These are phyloP conservation scores for Eutrigla gurnardus DNA, from an alignment of 2,797 vertebrate genomes.

Conservation along the genomic window DNA sequence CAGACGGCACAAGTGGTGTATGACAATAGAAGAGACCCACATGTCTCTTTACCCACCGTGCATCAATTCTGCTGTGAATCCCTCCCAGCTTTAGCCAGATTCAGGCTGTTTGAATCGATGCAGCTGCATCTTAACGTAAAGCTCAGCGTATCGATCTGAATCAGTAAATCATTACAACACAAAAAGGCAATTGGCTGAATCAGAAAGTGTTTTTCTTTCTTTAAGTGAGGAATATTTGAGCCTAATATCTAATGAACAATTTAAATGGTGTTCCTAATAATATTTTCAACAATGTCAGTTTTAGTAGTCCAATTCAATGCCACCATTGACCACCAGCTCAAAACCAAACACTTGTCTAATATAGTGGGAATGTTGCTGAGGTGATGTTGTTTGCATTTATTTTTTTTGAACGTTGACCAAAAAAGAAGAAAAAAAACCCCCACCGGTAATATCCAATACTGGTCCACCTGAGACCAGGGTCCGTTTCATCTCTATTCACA, in stretches of 20 bases:
- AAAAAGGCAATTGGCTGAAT: slow-evolving; percentile 18
- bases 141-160: slow-evolving; percentile 22
- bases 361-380: not conserved
- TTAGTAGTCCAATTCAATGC: not conserved
- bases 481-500: slow-evolving; percentile 36
- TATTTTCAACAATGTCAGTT: not conserved
- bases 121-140: slow-evolving; percentile 10
- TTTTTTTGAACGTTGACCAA: not conserved
- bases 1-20: not conserved
- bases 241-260: not conserved
- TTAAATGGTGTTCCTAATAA: not conserved
- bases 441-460: not conserved
- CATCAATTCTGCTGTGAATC: not conserved
- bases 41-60: slow-evolving; percentile 1
- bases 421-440: not conserved
- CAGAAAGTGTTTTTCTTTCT: not conserved
- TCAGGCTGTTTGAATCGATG: slow-evolving; percentile 16
- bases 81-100: not conserved
- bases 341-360: not conserved
- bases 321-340: not conserved
- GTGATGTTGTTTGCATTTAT: not conserved
- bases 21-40: not conserved
- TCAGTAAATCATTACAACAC: slow-evolving; percentile 19
- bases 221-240: slow-evolving; percentile 16
- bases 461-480: slow-evolving; percentile 23